These are phyloP conservation scores for Oryctes rhinoceros DNA, from an alignment of 1,140 invertebrate species.

Conservation along the genomic window DNA sequence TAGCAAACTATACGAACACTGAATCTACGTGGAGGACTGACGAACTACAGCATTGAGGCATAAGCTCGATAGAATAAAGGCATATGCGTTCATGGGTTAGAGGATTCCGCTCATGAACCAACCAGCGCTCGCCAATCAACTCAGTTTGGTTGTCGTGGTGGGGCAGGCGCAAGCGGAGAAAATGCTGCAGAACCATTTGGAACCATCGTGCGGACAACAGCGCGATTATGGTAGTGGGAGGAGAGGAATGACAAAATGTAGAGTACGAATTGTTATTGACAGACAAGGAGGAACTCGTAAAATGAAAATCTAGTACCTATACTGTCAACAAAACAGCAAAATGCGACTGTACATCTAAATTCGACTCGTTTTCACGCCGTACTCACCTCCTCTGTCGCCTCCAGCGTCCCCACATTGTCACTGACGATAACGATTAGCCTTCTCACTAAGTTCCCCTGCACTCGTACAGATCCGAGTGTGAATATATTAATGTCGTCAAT, in stretches of 20 bases:
- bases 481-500: slow-evolving; percentile 31
- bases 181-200: slow-evolving; percentile 35
- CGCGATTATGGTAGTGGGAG: background rate
- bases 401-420: slow-evolving; percentile 19
- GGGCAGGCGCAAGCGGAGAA: slow-evolving; percentile 35
- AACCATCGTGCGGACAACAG: slow-evolving; percentile 23
- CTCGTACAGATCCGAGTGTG: slow-evolving; percentile 6
- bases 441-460: background rate
- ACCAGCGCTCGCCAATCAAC: slow-evolving; percentile 27
- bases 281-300: slow-evolving; percentile 17
- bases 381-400: slow-evolving; percentile 14
- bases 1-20: slow-evolving; percentile 24
- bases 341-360: background rate
- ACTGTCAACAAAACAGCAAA: slow-evolving; percentile 3
- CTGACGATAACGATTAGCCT: slow-evolving; percentile 33
- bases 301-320: slow-evolving; percentile 15
- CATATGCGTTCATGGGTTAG: slow-evolving; percentile 31
- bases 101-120: slow-evolving; percentile 24
- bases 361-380: background rate
- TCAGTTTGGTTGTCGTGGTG: slow-evolving; percentile 27
- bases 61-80: slow-evolving; percentile 27
- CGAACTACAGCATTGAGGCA: slow-evolving; percentile 20
- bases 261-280: slow-evolving; percentile 27
- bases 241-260: slow-evolving; percentile 17
- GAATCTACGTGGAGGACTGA: slow-evolving; percentile 19